These are phyloP conservation scores for Seriola dumerili DNA, from an alignment of 2,113 vertebrate genomes.

Conservation along the genomic window DNA sequence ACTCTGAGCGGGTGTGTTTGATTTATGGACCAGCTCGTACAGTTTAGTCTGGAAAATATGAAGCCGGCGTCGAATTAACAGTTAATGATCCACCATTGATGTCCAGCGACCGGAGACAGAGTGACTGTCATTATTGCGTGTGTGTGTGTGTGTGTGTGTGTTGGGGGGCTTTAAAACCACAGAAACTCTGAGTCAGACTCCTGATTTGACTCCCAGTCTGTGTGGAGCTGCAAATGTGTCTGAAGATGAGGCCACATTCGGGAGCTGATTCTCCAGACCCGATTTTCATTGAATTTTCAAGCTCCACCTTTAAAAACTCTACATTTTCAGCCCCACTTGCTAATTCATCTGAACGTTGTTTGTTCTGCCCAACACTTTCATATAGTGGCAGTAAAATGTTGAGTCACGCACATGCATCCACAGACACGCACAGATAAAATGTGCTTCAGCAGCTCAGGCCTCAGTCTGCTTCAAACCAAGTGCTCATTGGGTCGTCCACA, in stretches of 20 bases:
- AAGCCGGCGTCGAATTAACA: constrained; percentile 52
- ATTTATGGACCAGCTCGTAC: constrained; percentile 23
- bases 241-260: neutral
- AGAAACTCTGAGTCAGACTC: constrained; percentile 65
- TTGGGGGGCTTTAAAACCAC: constrained; percentile 38
- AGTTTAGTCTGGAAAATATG: constrained; percentile 65
- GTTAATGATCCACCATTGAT: constrained; percentile 49
- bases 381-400: neutral
- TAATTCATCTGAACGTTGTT: too few species aligned
- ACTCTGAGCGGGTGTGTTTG: constrained; percentile 10
- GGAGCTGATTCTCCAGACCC: neutral
- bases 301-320: too few species aligned
- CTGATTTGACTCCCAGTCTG: constrained; percentile 35
- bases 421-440: neutral
- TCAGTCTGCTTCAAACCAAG: neutral
- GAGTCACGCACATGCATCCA: neutral
- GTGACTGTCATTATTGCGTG: constrained; percentile 34
- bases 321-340: too few species aligned
- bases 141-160: constrained; percentile 17
- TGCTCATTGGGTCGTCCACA: neutral
- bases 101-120: constrained; percentile 26
- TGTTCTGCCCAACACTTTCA: neutral
- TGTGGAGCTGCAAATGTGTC: constrained; percentile 22
- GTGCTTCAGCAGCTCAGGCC: neutral
- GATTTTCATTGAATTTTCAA: neutral